Conservation (phyloP, 2,797 vertebrate genomes). For the Halcyon badia region DNA sequence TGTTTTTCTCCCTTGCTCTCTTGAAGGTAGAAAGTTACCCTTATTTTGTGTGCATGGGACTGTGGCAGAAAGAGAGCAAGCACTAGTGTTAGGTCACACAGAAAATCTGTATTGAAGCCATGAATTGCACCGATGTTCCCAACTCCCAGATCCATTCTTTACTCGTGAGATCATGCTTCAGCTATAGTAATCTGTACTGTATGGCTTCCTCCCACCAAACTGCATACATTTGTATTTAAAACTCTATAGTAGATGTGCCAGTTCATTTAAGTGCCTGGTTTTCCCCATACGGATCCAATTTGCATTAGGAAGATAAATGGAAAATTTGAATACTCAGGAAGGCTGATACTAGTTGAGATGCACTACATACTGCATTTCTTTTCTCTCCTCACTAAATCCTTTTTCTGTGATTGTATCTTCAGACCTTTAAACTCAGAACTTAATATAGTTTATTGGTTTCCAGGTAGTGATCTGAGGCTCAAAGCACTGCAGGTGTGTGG, state of each 20-base stretch:
- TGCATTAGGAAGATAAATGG: neutral
- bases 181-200: neutral
- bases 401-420: neutral
- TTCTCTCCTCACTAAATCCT: neutral
- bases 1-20: neutral
- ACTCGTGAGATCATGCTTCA: neutral
- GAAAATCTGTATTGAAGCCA: neutral
- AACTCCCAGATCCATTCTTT: neutral
- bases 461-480: neutral
- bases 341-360: neutral
- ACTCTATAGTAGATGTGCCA: neutral
- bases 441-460: neutral
- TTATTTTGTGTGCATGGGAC: neutral
- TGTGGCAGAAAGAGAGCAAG: neutral
- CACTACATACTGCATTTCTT: neutral
- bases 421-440: neutral
- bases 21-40: neutral
- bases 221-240: neutral
- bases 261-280: neutral
- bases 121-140: neutral
- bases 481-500: neutral
- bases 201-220: neutral
- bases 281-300: neutral
- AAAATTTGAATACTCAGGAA: neutral
- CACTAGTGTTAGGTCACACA: neutral